Evolutionary conservation across 2,888 invertebrate species (phyloP).

Genomic region (Calliphora vomitoria): DNA sequence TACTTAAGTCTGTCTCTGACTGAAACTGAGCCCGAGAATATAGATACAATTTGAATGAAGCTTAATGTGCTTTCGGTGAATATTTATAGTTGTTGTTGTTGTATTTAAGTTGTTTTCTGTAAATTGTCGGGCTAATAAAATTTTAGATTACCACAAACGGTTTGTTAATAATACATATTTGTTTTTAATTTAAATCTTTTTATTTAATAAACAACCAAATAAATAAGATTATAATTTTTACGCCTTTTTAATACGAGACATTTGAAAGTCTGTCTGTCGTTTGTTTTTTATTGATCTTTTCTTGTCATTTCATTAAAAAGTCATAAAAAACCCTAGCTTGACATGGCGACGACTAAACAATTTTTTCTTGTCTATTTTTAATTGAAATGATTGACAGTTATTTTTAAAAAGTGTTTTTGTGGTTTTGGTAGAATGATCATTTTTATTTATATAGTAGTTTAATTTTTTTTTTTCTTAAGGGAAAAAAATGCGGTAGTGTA

Average conservation of each 20-base stretch:
- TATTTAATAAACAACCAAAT: not conserved
- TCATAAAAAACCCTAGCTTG: not conserved
- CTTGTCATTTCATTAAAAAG: constrained; percentile 39
- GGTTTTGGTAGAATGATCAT: constrained; percentile 45
- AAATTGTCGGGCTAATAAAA: not conserved
- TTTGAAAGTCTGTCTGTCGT: no score
- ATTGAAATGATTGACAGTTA: constrained; percentile 52
- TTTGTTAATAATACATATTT: not conserved
- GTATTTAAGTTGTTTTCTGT: no score
- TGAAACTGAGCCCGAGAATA: no score
- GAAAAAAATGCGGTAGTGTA: constrained; percentile 26
- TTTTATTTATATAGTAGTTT: not conserved
- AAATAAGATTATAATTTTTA: not conserved
- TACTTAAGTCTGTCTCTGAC: no score
- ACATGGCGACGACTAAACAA: constrained; percentile 23
- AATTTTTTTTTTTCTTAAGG: not conserved
- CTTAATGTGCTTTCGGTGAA: no score
- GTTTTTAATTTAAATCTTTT: not conserved
- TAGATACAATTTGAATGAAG: no score
- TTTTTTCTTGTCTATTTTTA: not conserved
- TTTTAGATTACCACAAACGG: constrained; percentile 12
- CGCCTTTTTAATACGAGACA: not conserved
- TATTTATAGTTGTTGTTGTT: no score
- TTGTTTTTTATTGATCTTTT: constrained; percentile 8
- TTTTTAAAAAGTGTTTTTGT: constrained; percentile 36